phyloP scores from a whole-genome alignment of 2,113 vertebrate genomes.

The Dromaius novaehollandiae region DNA sequence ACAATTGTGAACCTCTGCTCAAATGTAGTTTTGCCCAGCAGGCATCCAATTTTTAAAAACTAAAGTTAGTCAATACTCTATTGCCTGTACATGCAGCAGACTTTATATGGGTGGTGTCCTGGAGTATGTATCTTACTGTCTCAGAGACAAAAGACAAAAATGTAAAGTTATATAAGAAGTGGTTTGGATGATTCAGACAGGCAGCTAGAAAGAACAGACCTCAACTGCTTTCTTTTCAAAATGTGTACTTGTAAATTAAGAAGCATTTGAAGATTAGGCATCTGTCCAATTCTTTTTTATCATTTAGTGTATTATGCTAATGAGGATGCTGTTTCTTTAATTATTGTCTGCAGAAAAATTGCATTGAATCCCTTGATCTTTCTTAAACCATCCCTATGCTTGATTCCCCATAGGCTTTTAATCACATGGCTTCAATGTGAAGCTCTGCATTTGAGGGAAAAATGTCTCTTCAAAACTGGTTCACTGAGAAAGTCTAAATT shows the following conservation, averaged over 20 bases:
- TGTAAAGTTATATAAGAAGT: not conserved
- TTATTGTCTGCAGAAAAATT: conserved; percentile 60
- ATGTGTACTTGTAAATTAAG: conserved; percentile 56
- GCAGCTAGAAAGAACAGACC: conserved; percentile 10
- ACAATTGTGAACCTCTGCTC: not conserved
- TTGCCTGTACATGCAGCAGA: not conserved
- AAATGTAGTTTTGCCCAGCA: not conserved
- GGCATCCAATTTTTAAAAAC: not conserved
- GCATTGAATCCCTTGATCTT: conserved; percentile 62
- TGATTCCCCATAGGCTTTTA: conserved; percentile 56
- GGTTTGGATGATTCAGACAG: not conserved
- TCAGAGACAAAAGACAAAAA: not conserved
- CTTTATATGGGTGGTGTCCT: not conserved
- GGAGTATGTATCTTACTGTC: not conserved
- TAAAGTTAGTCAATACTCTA: not conserved
- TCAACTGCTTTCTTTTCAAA: conserved; percentile 30
- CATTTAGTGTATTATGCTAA: conserved; percentile 63
- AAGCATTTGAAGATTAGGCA: conserved; percentile 63
- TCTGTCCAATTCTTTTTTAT: conserved; percentile 69
- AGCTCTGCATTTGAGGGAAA: not conserved
- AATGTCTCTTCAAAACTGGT: conserved; percentile 40
- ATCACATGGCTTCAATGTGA: not conserved
- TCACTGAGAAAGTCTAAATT: conserved; percentile 45
- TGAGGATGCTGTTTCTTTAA: conserved; percentile 61
- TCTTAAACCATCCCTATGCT: conserved; percentile 37